These are phyloP conservation scores for Ptychadena robeensis DNA, from an alignment of 2,797 vertebrate species.

Conservation along the genomic window DNA sequence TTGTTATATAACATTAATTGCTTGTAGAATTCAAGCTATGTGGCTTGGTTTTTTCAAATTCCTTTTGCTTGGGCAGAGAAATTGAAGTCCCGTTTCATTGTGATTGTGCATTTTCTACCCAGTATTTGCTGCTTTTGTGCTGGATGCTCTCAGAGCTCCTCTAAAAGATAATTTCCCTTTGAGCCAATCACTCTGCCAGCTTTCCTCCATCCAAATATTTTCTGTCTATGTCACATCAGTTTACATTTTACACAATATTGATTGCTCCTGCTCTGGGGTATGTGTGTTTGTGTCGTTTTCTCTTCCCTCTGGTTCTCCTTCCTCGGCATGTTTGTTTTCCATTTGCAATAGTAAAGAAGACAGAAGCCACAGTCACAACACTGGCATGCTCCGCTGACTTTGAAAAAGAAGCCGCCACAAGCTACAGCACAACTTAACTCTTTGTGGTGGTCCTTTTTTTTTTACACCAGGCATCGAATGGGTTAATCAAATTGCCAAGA, in stretches of 20 bases:
- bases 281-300: slow-evolving; percentile 54
- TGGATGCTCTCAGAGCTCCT: slow-evolving; percentile 31
- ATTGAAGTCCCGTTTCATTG: not conserved
- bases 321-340: slow-evolving; percentile 52
- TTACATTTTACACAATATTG: slow-evolving; percentile 62
- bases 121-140: slow-evolving; percentile 23
- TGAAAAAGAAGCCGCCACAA: slow-evolving; percentile 32
- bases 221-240: slow-evolving; percentile 61
- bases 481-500: slow-evolving; percentile 21
- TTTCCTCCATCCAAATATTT: slow-evolving; percentile 53
- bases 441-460: slow-evolving; percentile 10
- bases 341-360: slow-evolving; percentile 52
- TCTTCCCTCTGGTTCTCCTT: slow-evolving; percentile 51
- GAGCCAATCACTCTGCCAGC: slow-evolving; percentile 54
- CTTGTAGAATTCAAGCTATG: not conserved
- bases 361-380: slow-evolving; percentile 45
- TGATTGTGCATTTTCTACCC: slow-evolving; percentile 29
- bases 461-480: not conserved
- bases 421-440: slow-evolving; percentile 13
- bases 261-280: slow-evolving; percentile 59
- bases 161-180: slow-evolving; percentile 53
- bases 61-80: slow-evolving; percentile 1
- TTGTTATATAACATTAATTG: not conserved
- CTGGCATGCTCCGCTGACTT: slow-evolving; percentile 45
- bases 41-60: not conserved